Base-by-base conservation (phyloP, 2,113 vertebrate species). In the Laterallus jamaicensis region DNA sequence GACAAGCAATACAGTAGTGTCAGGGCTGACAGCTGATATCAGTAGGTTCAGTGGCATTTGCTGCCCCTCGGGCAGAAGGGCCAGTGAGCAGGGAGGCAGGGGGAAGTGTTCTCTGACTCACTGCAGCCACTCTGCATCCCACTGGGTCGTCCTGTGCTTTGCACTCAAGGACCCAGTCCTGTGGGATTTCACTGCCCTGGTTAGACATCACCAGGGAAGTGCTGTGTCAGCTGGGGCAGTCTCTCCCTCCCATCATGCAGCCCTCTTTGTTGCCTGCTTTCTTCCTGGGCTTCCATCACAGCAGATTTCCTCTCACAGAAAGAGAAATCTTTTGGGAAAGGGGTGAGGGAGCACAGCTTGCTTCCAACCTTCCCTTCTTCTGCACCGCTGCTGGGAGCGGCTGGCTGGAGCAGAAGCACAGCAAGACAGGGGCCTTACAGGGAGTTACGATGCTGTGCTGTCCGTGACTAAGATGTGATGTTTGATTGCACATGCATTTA, bases 401-500 rank as follows among this genome's bases (percentile, higher is more conserved):
- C 40, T 84, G 66, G 31, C 60, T 59, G 42, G 60, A 88, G 56
- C 52, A 90, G 55, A 77, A 49, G 35, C 22, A 37, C 0, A 3
- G 82, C 56, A 49, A 79, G 52, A 32, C 56, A n/a, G 39, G n/a
- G n/a, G 35, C 49, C 39, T 54, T 20, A 17, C 29, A n/a, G 64
- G 77, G n/a, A 50, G 39, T 42, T 66, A 13, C 2, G 2, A 2
- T 84, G 39, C 54, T 0, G 0, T 47, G 40, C 69, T 73, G 7
- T 55, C 42, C 0, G 0, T 44, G 42, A 24, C 56, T 47, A 8
- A 15, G 11, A 13, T 1, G 0, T 44, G 47, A 29, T 42, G 52
- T 44, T 55, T 55, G 67, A 58, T 58, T 31, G 60, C 54, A 22
- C 22, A 5, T 32, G 5, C 31, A 3, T 81, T 47, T 26, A 44